Percentiles rank a stretch among this genome's conserved stretches.
Conservation (phyloP, 2,113 vertebrate species). For the Kobus ellipsiprymnus region DNA sequence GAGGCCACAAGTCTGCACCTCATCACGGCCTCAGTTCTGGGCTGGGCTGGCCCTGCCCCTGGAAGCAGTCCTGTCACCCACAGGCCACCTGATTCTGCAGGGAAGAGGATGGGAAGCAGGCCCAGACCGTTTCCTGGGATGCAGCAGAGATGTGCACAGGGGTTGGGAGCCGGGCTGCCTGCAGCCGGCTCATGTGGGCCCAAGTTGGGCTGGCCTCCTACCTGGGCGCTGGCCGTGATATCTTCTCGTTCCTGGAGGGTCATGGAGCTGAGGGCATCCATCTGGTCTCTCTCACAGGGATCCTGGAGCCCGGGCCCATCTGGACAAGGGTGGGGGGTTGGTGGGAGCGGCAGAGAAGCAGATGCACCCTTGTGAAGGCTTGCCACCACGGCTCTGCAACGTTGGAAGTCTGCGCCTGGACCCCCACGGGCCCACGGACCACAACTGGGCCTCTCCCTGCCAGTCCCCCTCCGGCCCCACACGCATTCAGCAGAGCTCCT, state of each 20-base stretch:
- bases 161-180: background rate
- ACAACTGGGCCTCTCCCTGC: background rate
- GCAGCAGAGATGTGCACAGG: fast-evolving
- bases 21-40: background rate
- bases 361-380: background rate
- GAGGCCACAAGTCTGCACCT: background rate
- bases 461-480: background rate
- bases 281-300: conserved; percentile 84
- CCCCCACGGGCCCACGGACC: background rate
- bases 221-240: conserved; percentile 84
- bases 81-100: background rate
- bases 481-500: background rate
- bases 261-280: conserved; percentile 78
- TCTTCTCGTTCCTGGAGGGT: conserved; percentile 81
- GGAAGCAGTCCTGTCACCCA: background rate
- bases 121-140: background rate
- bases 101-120: no score
- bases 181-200: background rate
- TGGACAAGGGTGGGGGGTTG: conserved; percentile 2
- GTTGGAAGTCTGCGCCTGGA: background rate
- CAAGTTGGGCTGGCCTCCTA: background rate
- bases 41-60: background rate
- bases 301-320: conserved; percentile 86
- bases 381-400: fast-evolving
- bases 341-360: background rate